Evolutionary conservation across 2,888 invertebrate species (phyloP).

Genomic region (Drosophila austrosaltans): DNA sequence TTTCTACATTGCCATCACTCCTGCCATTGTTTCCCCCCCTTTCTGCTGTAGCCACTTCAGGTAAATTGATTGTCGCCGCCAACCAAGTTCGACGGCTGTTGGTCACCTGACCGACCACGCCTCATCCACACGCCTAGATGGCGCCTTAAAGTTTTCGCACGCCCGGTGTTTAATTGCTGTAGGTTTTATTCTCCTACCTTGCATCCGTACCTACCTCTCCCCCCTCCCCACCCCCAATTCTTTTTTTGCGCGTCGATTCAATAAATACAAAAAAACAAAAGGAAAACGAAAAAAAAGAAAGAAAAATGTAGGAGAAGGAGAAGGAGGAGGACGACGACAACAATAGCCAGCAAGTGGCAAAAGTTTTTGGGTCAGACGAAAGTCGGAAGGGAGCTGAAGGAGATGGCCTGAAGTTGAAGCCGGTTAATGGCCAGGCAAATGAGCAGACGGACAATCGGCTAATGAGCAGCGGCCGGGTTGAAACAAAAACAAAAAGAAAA

Average conservation of each 20-base stretch:
- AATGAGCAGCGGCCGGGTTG: conserved; percentile 52
- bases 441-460: conserved; percentile 61
- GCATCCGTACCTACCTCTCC: too few species aligned
- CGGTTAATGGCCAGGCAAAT: conserved; percentile 71
- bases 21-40: background rate
- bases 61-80: conserved; percentile 72
- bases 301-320: background rate
- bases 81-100: conserved; percentile 68
- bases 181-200: conserved; percentile 31
- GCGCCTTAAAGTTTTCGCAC: conserved; percentile 51
- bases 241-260: conserved; percentile 28
- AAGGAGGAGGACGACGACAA: conserved; percentile 28
- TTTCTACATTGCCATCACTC: background rate
- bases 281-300: background rate
- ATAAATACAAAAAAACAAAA: conserved; percentile 2
- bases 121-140: conserved; percentile 13
- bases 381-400: conserved; percentile 8
- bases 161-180: conserved; percentile 67
- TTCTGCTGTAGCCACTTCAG: conserved; percentile 41
- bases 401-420: conserved; percentile 45
- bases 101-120: conserved; percentile 59
- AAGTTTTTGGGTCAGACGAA: conserved; percentile 56
- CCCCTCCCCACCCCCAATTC: background rate
- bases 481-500: background rate
- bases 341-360: conserved; percentile 59